phyloP scores from a whole-genome alignment of 2,797 vertebrate species.

The Enteromius mattozi region DNA sequence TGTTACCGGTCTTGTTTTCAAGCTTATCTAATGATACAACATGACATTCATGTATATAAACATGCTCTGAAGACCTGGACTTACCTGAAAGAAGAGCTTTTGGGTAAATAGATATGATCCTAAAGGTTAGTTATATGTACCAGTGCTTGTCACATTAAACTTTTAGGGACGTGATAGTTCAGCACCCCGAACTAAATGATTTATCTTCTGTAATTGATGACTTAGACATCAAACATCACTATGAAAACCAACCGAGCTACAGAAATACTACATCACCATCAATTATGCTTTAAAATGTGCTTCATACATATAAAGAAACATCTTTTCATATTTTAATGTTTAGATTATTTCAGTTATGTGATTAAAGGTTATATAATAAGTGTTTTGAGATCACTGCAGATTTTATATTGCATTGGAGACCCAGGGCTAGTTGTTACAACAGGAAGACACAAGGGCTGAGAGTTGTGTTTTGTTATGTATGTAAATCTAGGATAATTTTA shows the following conservation, averaged over 20 bases:
- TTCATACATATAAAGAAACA: not conserved
- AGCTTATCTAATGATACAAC: not conserved
- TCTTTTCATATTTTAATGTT: not conserved
- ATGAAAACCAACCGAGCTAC: not conserved
- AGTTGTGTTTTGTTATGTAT: not conserved
- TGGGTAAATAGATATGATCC: constrained; percentile 48
- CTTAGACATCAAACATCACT: constrained; percentile 48
- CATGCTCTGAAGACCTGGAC: not conserved
- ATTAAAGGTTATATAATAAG: not conserved
- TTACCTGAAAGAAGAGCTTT: constrained; percentile 22
- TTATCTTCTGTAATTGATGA: constrained; percentile 57
- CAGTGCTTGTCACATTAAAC: constrained; percentile 61
- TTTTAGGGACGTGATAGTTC: constrained; percentile 55
- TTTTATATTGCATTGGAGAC: constrained; percentile 2
- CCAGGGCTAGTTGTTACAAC: not conserved
- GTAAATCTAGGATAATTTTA: not conserved
- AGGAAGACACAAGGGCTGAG: not conserved
- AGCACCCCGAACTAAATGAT: constrained; percentile 54
- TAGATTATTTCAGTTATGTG: not conserved
- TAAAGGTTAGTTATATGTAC: constrained; percentile 63
- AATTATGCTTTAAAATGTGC: not conserved
- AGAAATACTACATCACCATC: not conserved
- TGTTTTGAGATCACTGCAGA: not conserved
- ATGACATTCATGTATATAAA: constrained; percentile 1
- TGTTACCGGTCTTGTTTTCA: not conserved